Base-by-base conservation (phyloP, 2,113 vertebrate genomes). In the Xiphias gladius region DNA sequence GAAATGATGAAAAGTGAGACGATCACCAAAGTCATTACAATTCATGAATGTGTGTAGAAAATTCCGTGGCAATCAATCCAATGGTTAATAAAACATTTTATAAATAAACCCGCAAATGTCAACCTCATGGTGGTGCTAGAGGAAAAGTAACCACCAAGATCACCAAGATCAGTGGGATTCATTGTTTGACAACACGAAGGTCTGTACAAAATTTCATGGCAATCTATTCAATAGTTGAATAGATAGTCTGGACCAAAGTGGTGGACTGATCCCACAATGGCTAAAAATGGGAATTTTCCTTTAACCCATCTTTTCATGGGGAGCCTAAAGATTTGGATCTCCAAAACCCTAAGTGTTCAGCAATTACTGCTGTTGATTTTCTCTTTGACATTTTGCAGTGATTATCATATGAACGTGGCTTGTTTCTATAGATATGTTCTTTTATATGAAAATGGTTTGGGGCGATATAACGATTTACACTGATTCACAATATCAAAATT, bases 81-180 rank as follows among this genome's bases (percentile, higher is more conserved):
- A 16, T 17, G 5, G 12, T 17, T 46, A 4, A 3, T 46, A n/a
- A 54, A 54, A 11, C 4, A n/a, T 22, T 9, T 20, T 13, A n/a
- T n/a, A n/a, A n/a, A n/a, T 5, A 19, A 59, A 63, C 11, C 9
- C 22, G n/a, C 5, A 52, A 4, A n/a, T 69, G 12, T 70, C 9
- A 54, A 14, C 52, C 22, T 57, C 68, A 39, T 39, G 68, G 32
- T 71, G 32, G 68, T 12, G n/a, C 68, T 26, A 70, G 19, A 70
- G 67, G 67, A 70, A 35, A 32, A 35, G 48, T 35, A 26, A 52
- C 26, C n/a, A n/a, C n/a, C n/a, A 3, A 4, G 1, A 41, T 50
- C 7, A 30, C n/a, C 2, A 14, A 4, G 2, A 1, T 41, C 37
- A 43, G 22, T 13, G 13, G 35, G 37, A 65, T 14, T 24, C 12